Base-by-base conservation (phyloP, 2,797 vertebrate genomes). In the Nasua narica region DNA sequence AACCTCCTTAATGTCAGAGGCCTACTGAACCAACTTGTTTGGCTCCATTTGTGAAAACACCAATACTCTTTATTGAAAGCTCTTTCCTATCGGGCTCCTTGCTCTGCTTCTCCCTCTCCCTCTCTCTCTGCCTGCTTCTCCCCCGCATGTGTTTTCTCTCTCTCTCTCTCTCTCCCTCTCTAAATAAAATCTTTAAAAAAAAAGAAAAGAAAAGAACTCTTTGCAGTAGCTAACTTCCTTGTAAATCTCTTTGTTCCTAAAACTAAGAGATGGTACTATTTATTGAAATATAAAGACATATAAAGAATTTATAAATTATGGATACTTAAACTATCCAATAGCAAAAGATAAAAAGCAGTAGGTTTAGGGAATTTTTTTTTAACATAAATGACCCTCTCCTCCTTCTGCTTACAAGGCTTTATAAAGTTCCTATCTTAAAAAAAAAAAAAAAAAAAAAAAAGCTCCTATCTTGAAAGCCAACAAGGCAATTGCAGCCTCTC, bases 401-500 rank as follows among this genome's bases (percentile, higher is more conserved):
- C 27, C 43, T 76, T 83, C n/a, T 74, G 48, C 27, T 89, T 69
- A 72, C 50, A 29, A 65, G 6, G 25, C 46, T 93, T 90, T 60
- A 78, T 54, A 62, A 81, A 95, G 19, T 25, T 89, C 21, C 25
- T 86, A 37, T 77, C 52, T 32, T 70, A 58, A 91, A 77, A 79
- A n/a, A n/a, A n/a, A n/a, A n/a, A n/a, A n/a, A n/a, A n/a, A n/a
- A n/a, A n/a, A n/a, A n/a, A n/a, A n/a, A n/a, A n/a, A n/a, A 95
- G 19, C 29, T 89, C 21, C 25, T 86, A 37, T 77, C 52, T 32
- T 70, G 65, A 91, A 77, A 79, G 10, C 15, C 40, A 74, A 32
- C 27, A 79, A 82, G 79, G 35, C 82, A 92, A 87, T 67, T 37
- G 19, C 8, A 95, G 65, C 15, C 89, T 96, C 60, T 97, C 52